Evolutionary conservation across 2,797 vertebrate species (phyloP).

Genomic region (Trachops cirrhosus): DNA sequence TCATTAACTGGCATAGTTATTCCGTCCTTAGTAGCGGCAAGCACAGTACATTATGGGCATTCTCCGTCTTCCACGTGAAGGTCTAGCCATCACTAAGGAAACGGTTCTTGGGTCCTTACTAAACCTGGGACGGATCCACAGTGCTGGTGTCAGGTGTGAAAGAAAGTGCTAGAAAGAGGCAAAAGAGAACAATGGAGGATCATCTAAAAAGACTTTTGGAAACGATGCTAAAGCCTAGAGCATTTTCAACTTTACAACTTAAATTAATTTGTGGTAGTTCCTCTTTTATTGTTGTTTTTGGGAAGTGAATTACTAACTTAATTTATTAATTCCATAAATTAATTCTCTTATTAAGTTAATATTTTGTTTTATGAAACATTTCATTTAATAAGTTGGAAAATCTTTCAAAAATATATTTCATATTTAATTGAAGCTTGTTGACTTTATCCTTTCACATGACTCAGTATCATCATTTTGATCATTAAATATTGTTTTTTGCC

Average conservation of each 20-base stretch:
- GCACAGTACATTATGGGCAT: too few relatives aligned
- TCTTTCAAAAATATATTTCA: background rate
- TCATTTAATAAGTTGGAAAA: background rate
- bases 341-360: background rate
- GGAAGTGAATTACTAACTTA: background rate
- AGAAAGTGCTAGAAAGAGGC: background rate
- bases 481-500: background rate
- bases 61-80: background rate
- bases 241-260: background rate
- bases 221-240: background rate
- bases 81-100: background rate
- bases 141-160: background rate
- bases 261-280: background rate
- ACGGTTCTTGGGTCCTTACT: background rate
- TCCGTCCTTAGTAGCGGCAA: background rate
- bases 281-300: background rate
- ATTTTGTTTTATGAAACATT: slow-evolving; percentile 4
- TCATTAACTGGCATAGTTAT: background rate
- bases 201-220: background rate
- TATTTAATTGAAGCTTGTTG: background rate
- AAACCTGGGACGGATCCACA: background rate
- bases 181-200: background rate
- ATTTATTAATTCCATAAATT: background rate
- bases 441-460: background rate
- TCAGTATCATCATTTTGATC: background rate